Base-by-base conservation (phyloP, 1,140 invertebrate species). In the Rhynchophorus ferrugineus region DNA sequence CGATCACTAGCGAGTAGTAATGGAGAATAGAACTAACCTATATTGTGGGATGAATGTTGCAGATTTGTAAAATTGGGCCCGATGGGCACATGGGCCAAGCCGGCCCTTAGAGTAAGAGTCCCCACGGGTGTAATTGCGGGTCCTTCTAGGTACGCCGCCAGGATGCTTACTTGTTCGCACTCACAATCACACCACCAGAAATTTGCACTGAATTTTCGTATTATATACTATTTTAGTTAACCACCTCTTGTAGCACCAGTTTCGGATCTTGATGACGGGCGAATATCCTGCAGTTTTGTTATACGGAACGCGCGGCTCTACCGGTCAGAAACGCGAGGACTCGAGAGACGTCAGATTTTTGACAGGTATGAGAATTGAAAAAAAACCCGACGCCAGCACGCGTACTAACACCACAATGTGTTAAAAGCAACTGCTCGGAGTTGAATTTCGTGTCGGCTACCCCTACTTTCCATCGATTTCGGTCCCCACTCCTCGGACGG, bases 91-190 rank as follows among this genome's bases (percentile, higher is more conserved):
- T 70, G 68, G 61, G 67, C 59, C 61, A 70, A 43, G 35, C 67
- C 68, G 64, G 67, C 68, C 67, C 68, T 63, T 55, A 70, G 61
- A 9, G 65, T 65, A 35, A 69, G 66, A 63, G 68, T 65, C 63
- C 68, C 68, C 55, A 68, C 66, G 57, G 68, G 64, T 58, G 65
- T 51, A 62, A 67, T 68, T 57, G 65, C 60, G 60, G 67, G 64
- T 64, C 62, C 66, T 58, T 70, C 68, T 45, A 70, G 58, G 59
- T 64, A 70, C 54, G 67, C 61, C 66, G 67, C 67, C 68, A 69
- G 68, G 60, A 61, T 66, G 63, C 48, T 44, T 43, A 45, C 49
- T 65, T 59, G 49, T 53, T 36, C 21, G 45, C 56, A 60, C 58
- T 50, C 22, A 55, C 62, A 60, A 57, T 33, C 56, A 59, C 60